Evolutionary conservation across 2,113 vertebrate species (phyloP).

Genomic region (Copsychus sechellarum): DNA sequence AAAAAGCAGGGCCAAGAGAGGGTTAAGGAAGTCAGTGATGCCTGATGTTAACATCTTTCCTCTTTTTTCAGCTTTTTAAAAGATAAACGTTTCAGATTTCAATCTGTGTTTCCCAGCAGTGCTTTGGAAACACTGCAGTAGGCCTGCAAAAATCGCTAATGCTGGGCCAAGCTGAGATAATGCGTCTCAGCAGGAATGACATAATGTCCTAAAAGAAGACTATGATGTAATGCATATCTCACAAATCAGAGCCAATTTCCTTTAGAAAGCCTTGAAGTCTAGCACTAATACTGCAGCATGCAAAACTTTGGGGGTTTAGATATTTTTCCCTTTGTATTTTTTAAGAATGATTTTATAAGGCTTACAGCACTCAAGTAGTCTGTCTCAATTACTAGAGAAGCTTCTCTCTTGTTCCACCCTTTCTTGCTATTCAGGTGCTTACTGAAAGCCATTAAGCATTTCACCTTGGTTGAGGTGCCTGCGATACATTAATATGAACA

Average conservation of each 20-base stretch:
- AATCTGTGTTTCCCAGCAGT: slow-evolving; percentile 80
- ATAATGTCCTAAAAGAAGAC: slow-evolving; percentile 86
- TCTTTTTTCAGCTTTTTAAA: slow-evolving; percentile 72
- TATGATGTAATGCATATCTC: slow-evolving; percentile 84
- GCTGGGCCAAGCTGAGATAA: slow-evolving; percentile 80
- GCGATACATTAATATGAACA: neutral
- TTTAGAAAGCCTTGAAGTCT: slow-evolving; percentile 71
- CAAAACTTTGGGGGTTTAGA: slow-evolving; percentile 40
- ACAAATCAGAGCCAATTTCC: slow-evolving; percentile 77
- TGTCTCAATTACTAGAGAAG: neutral
- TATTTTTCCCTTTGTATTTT: slow-evolving; percentile 26
- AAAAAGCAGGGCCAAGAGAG: slow-evolving; percentile 44
- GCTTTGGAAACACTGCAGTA: slow-evolving; percentile 80
- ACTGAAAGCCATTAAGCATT: slow-evolving; percentile 20
- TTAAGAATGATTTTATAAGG: slow-evolving; percentile 56
- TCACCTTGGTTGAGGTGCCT: slow-evolving; percentile 62
- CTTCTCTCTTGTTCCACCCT: neutral
- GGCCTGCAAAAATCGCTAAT: slow-evolving; percentile 77
- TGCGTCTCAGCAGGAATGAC: slow-evolving; percentile 84
- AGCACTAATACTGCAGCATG: slow-evolving; percentile 65
- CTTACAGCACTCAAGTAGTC: neutral
- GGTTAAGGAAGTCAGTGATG: slow-evolving; percentile 68
- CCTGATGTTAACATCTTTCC: slow-evolving; percentile 68
- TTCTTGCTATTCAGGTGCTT: neutral
- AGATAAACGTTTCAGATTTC: slow-evolving; percentile 82